Evolutionary conservation across 2,888 invertebrate genomes (phyloP), one percentile per base, ranked within the genome.

Genomic region (Amaurobius ferox): DNA sequence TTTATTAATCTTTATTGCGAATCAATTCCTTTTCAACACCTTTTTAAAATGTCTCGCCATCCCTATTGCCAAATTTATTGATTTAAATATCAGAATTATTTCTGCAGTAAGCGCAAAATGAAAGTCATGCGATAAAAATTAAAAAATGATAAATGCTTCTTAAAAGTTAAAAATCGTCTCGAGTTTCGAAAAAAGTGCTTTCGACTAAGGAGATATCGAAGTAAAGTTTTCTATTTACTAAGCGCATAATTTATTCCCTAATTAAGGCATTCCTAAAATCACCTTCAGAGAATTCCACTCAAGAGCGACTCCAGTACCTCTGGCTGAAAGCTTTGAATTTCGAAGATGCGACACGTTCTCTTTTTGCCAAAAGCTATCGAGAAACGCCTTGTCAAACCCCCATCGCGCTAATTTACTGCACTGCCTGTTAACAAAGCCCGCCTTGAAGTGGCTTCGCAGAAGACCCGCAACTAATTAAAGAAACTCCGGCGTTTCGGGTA

Each of bases 401-500:
- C 23, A 55, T 23, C 55, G 55, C 55, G 23, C 55, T 55, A 55
- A 55, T 55, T 55, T 55, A 55, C 55, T 55, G 55, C 55, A 55
- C 55, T 23, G 19, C 55, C 55, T 55, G 55, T 55, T 55, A 55
- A 55, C 55, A 55, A 55, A 55, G 55, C 55, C 55, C 55, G 19
- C 55, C 55, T 23, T 6, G 55, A 55, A 55, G 23, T 55, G 16
- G 55, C 55, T 55, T 55, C 55, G 7, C 23, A 3, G 23, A 55
- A 55, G 55, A 55, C 55, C 55, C 23, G 55, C 2, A 55, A 55
- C 55, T 55, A 55, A 55, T 55, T 55, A 55, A 55, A 55, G 55
- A 55, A 55, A 55, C 55, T 55, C 55, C 3, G 23, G 23, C 55
- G 55, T 55, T 55, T 55, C 55, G 16, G 5, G 55, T 55, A 55